Percentiles rank a stretch among this genome's conserved stretches.
Conservation (phyloP, 2,888 invertebrate genomes). For the Mesodorylaimus sp. region DNA sequence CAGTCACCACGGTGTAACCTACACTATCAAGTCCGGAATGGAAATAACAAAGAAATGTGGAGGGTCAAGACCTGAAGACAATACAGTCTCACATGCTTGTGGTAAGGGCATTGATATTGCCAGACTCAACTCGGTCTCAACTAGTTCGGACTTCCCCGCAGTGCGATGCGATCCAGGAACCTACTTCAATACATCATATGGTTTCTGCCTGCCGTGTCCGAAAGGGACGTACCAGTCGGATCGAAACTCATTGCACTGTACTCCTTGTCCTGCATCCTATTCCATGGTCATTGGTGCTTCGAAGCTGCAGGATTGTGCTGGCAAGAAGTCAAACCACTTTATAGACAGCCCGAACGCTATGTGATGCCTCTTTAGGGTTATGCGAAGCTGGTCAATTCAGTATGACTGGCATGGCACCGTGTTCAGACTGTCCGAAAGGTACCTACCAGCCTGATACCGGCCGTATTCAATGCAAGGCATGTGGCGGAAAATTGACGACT, state of each 20-base stretch:
- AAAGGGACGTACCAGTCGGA: conserved; percentile 30
- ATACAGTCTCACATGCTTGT: no score
- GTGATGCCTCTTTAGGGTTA: conserved; percentile 29
- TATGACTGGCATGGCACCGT: conserved; percentile 30
- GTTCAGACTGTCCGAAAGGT: conserved; percentile 30
- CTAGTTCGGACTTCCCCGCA: no score
- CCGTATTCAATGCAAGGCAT: conserved; percentile 28
- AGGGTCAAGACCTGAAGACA: no score
- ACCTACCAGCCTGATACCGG: conserved; percentile 32
- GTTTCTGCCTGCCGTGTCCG: conserved; percentile 26
- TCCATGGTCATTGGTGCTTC: conserved; percentile 7
- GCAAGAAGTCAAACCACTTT: no score
- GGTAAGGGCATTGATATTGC: no score
- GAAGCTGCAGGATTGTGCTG: no score
- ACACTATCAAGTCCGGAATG: no score
- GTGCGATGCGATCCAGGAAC: conserved; percentile 31
- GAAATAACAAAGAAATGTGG: no score
- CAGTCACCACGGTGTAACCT: no score
- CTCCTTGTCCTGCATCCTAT: conserved; percentile 20
- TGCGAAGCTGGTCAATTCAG: conserved; percentile 32
- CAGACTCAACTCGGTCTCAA: no score
- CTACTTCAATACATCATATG: conserved; percentile 20
- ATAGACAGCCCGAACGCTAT: no score
- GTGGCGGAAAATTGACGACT: conserved; percentile 25
- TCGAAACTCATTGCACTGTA: conserved; percentile 27